Percentiles rank a stretch among this genome's conserved stretches.
These are phyloP conservation scores for Microcebus lehilahytsara DNA, from an alignment of 2,113 vertebrate genomes.

Conservation along the genomic window DNA sequence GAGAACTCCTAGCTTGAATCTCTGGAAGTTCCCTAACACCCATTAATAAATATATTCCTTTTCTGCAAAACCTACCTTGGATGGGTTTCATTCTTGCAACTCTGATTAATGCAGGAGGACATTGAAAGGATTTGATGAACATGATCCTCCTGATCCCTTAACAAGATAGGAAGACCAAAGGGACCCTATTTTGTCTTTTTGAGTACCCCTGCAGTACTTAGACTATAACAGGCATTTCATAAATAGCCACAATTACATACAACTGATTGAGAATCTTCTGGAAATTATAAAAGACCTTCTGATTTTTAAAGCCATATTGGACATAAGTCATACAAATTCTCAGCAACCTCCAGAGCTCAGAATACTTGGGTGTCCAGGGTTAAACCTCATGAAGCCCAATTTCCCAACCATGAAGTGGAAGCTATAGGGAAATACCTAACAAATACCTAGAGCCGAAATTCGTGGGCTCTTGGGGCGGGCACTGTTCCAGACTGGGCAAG, in stretches of 20 bases:
- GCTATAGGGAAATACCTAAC: no score
- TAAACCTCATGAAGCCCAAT: no score
- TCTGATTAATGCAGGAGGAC: background rate
- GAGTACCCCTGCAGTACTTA: background rate
- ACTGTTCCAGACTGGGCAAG: fast-evolving
- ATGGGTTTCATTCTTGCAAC: background rate
- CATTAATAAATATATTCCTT: no score
- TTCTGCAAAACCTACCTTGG: background rate
- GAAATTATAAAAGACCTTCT: background rate
- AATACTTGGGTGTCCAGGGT: fast-evolving
- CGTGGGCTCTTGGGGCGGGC: background rate
- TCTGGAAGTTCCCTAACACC: background rate
- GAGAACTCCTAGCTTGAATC: background rate
- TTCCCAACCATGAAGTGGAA: background rate
- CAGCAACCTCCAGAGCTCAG: no score
- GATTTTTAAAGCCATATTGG: background rate
- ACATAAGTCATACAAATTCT: no score
- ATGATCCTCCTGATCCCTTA: background rate
- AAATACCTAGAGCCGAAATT: background rate
- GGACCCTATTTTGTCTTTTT: background rate
- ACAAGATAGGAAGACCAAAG: background rate
- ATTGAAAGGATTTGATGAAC: background rate
- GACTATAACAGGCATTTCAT: background rate
- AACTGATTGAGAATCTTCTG: background rate
- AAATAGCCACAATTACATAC: no score